Evolutionary conservation across 2,888 invertebrate genomes (phyloP), one percentile per base, ranked within the genome.

Genomic region (Magallana nippona): DNA sequence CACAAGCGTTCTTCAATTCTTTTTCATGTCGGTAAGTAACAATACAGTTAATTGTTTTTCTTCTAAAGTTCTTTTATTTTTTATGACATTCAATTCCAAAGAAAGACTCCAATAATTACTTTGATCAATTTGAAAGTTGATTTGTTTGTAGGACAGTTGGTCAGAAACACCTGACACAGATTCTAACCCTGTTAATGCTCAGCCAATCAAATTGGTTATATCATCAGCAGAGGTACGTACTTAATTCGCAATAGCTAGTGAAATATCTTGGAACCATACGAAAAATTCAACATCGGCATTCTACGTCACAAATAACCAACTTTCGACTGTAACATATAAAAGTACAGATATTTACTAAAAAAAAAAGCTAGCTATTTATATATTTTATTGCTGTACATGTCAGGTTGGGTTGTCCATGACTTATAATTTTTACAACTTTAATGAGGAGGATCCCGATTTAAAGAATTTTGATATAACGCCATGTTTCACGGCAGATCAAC

Each of bases 371-470:
- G 2, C 27, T 27, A 27, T 27, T 27, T 27, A 27, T 27, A 27
- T 27, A 3, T 10, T 15, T 22, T 1, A 79, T 10, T 22, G 13
- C 79, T 84, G 27, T 71, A 44, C 78, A 1, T 86, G 86, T 60
- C 88, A 92, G 92, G 87, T 88, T 57, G 87, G 87, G 0, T 86
- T 84, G 32, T 90, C 87, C 55, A n/a, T 91, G 80, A 89, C 89
- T 0, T 91, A 91, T 83, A 90, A 91, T 80, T 90, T 90, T 84
- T 91, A 88, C 82, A 89, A 92, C 87, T 91, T 91, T 71, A 90
- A 90, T 78, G 89, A 91, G 58, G 87, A 90, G 82, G 90, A 91
- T 81, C 90, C 88, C 17, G 88, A 90, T 71, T 80, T 90, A 55
- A 82, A 79, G 10, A 89, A 88, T 80, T 92, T 90, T 82, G 89